Evolutionary conservation across 92 coral and sea anemone species (phyloP).

Genomic region (Epizoanthus rinbou): DNA sequence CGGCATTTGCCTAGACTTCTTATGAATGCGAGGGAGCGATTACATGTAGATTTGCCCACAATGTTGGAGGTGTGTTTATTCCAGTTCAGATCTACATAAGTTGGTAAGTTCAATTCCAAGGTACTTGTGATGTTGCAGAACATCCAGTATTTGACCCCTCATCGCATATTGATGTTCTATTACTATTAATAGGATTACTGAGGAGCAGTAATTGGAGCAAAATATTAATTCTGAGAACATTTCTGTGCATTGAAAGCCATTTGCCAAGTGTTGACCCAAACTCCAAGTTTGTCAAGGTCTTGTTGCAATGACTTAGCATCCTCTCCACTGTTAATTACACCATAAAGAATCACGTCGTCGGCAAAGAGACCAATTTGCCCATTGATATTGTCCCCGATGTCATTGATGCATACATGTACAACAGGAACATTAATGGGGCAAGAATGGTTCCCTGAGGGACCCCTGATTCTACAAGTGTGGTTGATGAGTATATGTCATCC

Average conservation of each 20-base stretch:
- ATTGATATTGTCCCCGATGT: background rate
- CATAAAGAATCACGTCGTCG: background rate
- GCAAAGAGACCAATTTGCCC: slow-evolving; percentile 10
- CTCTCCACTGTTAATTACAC: background rate
- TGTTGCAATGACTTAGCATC: background rate
- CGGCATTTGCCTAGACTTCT: slow-evolving; percentile 3
- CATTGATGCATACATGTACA: background rate
- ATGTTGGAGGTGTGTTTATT: slow-evolving; percentile 6
- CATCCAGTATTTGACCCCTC: background rate
- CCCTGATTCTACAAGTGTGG: background rate
- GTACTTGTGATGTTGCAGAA: background rate
- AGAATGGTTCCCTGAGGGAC: background rate
- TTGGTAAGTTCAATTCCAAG: slow-evolving; percentile 10
- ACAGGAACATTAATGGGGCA: background rate
- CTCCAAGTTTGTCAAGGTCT: slow-evolving; percentile 5
- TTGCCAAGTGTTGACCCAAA: slow-evolving; percentile 23
- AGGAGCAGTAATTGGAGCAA: background rate
- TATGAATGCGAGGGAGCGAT: background rate
- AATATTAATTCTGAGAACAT: too few species aligned
- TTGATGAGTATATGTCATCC: background rate
- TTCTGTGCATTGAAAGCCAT: background rate
- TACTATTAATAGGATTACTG: background rate
- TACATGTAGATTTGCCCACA: background rate
- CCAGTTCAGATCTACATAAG: background rate
- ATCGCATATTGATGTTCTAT: background rate